Percentiles rank a stretch among this genome's conserved stretches.
These are phyloP conservation scores for Drosophila barbarae DNA, from an alignment of 2,888 invertebrate species.

Conservation along the genomic window DNA sequence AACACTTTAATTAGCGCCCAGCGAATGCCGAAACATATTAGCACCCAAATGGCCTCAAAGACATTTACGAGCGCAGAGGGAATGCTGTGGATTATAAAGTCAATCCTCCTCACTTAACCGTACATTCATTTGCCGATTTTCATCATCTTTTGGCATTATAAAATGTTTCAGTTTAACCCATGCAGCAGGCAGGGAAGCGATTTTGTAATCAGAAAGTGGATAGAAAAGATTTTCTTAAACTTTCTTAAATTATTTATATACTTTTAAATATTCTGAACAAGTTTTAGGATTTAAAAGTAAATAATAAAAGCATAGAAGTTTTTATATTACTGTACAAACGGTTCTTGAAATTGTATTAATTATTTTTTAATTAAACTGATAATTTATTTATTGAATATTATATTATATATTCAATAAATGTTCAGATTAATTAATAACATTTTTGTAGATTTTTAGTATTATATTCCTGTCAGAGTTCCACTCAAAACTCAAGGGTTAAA, in stretches of 20 bases:
- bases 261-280: neutral
- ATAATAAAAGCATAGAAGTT: neutral
- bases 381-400: neutral
- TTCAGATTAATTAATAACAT: neutral
- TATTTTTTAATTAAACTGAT: neutral
- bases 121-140: constrained; percentile 15
- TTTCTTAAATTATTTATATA: too few species aligned
- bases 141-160: constrained; percentile 23
- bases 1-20: neutral
- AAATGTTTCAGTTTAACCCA: constrained; percentile 19
- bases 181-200: neutral
- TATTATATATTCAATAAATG: too few species aligned
- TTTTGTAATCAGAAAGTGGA: neutral
- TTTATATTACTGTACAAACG: neutral
- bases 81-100: constrained; percentile 12
- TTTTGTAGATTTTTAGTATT: neutral
- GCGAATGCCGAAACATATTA: constrained; percentile 5
- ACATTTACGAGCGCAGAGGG: neutral
- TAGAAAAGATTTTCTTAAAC: too few species aligned
- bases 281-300: neutral
- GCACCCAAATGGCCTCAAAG: constrained; percentile 3
- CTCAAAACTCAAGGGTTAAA: constrained; percentile 2
- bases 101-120: neutral
- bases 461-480: neutral
- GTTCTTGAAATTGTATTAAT: neutral